phyloP scores from a whole-genome alignment of 2,888 invertebrate genomes.

The Carcina quercana region DNA sequence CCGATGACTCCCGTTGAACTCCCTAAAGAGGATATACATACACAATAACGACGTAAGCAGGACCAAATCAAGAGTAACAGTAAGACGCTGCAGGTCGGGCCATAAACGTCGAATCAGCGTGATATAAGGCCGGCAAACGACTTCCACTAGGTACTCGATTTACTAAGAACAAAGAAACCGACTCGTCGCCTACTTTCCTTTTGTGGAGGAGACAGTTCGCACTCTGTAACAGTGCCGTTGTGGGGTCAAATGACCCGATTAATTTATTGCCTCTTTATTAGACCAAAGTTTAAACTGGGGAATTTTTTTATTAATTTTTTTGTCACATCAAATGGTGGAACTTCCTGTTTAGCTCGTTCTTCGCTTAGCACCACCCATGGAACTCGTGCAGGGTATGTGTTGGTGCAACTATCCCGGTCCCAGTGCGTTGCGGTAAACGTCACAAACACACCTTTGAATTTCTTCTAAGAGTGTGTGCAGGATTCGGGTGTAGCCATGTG shows the following conservation, averaged over 20 bases:
- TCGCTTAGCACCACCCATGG: too few species aligned
- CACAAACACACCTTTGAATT: too few species aligned
- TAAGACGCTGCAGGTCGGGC: slow-evolving; percentile 43
- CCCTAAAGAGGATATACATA: slow-evolving; percentile 6
- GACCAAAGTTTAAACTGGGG: slow-evolving; percentile 6
- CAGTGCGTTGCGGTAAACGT: too few species aligned
- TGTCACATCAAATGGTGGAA: too few species aligned
- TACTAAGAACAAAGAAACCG: slow-evolving; percentile 63
- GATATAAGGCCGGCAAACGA: slow-evolving; percentile 68
- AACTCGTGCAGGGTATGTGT: too few species aligned
- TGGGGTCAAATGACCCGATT: slow-evolving; percentile 64
- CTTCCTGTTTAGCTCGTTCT: too few species aligned
- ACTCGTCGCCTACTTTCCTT: slow-evolving; percentile 55
- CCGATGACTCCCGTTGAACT: too few species aligned
- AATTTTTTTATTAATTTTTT: too few species aligned
- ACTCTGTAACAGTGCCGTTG: slow-evolving; percentile 64
- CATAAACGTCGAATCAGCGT: slow-evolving; percentile 68
- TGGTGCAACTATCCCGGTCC: too few species aligned
- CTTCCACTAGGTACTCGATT: slow-evolving; percentile 52
- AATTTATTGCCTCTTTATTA: slow-evolving; percentile 44
- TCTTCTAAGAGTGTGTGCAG: too few species aligned
- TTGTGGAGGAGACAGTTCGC: slow-evolving; percentile 60
- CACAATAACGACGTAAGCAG: slow-evolving; percentile 30
- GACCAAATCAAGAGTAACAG: slow-evolving; percentile 45
- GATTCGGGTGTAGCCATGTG: too few species aligned